Percentiles rank a stretch among this genome's conserved stretches.
Conservation (phyloP, 2,888 invertebrate genomes). For the Cyaniris semiargus region DNA sequence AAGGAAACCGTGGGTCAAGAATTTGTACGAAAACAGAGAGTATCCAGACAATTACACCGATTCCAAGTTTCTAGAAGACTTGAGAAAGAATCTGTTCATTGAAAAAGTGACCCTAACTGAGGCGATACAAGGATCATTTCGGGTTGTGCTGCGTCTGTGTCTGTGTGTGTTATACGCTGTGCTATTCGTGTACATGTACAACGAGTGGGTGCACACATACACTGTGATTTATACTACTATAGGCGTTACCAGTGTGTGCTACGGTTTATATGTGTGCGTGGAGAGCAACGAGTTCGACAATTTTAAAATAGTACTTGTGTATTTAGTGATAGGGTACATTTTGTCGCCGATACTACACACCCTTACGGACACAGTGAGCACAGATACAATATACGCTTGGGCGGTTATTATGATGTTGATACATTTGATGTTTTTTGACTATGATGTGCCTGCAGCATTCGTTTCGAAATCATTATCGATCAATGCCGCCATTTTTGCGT, state of each 20-base stretch:
- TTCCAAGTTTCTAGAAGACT: constrained; percentile 89
- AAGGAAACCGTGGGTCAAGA: constrained; percentile 89
- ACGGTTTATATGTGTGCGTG: constrained; percentile 78
- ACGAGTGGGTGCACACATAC: constrained; percentile 83
- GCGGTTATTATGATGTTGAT: constrained; percentile 91
- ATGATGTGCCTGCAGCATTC: constrained; percentile 91
- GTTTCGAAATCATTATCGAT: constrained; percentile 95
- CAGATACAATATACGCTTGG: constrained; percentile 98
- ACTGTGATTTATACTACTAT: constrained; percentile 82
- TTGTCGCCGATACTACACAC: constrained; percentile 96
- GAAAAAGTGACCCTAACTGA: constrained; percentile 85
- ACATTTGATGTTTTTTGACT: constrained; percentile 96
- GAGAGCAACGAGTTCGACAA: constrained; percentile 71
- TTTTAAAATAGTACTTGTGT: constrained; percentile 88
- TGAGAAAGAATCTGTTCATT: constrained; percentile 90
- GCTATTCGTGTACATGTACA: constrained; percentile 86
- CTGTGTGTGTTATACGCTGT: constrained; percentile 86
- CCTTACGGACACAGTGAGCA: constrained; percentile 97
- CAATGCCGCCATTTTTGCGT: constrained; percentile 96
- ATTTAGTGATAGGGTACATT: constrained; percentile 91
- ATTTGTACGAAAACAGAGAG: constrained; percentile 92
- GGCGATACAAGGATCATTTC: constrained; percentile 87
- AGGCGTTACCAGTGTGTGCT: constrained; percentile 80
- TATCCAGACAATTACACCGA: constrained; percentile 97
- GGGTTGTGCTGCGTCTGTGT: constrained; percentile 90